Conservation (phyloP, 2,888 invertebrate species). For the Philereme vetulata region DNA sequence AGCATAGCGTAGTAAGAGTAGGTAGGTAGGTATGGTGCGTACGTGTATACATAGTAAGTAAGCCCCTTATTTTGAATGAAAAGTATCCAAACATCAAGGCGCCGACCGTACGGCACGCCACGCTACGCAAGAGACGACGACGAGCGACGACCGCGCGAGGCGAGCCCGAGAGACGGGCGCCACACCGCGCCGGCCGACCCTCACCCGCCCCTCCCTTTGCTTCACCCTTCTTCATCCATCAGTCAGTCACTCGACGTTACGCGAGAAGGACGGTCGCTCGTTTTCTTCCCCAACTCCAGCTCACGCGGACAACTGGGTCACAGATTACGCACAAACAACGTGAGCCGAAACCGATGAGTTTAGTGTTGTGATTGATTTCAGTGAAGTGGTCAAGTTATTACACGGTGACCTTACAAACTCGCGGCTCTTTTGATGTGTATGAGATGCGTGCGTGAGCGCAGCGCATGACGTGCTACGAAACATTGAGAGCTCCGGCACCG, state of each 20-base stretch:
- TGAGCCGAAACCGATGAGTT: slow-evolving; percentile 54
- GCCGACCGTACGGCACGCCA: slow-evolving; percentile 37
- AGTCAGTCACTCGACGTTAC: slow-evolving; percentile 76
- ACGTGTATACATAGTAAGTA: slow-evolving; percentile 10
- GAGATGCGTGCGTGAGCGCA: slow-evolving; percentile 84
- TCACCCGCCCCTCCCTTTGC: slow-evolving; percentile 56
- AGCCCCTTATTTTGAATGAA: slow-evolving; percentile 39
- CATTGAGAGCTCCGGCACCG: slow-evolving; percentile 82
- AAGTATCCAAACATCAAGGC: slow-evolving; percentile 42
- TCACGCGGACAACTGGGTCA: slow-evolving; percentile 81
- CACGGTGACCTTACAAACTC: slow-evolving; percentile 62
- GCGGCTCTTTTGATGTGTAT: slow-evolving; percentile 80
- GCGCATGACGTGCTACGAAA: slow-evolving; percentile 85
- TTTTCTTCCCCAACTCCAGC: slow-evolving; percentile 52
- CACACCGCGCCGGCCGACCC: slow-evolving; percentile 54
- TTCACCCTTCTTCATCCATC: slow-evolving; percentile 65
- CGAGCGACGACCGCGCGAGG: slow-evolving; percentile 35
- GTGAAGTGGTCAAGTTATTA: slow-evolving; percentile 65
- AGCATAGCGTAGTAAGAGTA: background rate
- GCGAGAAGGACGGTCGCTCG: slow-evolving; percentile 62
- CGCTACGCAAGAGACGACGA: slow-evolving; percentile 40
- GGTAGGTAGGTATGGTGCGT: background rate
- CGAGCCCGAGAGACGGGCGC: slow-evolving; percentile 38
- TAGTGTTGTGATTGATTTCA: slow-evolving; percentile 65
- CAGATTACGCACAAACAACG: slow-evolving; percentile 61